Evolutionary conservation across 2,113 vertebrate species (phyloP).

Genomic region (Microcebus lehilahytsara): DNA sequence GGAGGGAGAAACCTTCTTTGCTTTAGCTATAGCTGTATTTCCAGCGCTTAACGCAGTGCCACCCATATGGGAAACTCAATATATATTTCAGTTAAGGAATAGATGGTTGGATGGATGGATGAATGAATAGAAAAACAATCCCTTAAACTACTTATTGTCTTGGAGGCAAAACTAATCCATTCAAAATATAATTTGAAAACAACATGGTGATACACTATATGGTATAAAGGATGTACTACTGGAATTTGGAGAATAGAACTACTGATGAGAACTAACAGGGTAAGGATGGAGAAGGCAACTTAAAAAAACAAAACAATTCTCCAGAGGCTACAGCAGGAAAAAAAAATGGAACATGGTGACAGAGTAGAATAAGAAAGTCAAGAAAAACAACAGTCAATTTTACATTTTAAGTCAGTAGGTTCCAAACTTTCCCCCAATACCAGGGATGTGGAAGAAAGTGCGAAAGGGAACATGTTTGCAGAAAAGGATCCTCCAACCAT

Average conservation of each 20-base stretch:
- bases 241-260: background rate
- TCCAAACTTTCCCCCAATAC: background rate
- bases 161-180: background rate
- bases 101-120: background rate
- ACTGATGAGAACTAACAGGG: background rate
- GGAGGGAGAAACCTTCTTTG: background rate
- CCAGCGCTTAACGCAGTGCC: background rate
- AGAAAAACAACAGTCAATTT: background rate
- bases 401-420: background rate
- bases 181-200: constrained; percentile 15
- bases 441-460: background rate
- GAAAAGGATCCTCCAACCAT: background rate
- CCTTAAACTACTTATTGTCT: background rate
- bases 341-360: background rate
- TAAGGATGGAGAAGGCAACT: background rate
- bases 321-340: background rate
- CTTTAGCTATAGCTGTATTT: background rate
- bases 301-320: background rate
- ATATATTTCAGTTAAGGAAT: background rate
- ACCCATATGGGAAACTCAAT: background rate
- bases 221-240: background rate
- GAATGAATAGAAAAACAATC: background rate
- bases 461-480: background rate
- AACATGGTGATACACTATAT: background rate
- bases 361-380: background rate